Base-by-base conservation (phyloP, 2,797 vertebrate species). In the Microctenopoma steveboyesi region DNA sequence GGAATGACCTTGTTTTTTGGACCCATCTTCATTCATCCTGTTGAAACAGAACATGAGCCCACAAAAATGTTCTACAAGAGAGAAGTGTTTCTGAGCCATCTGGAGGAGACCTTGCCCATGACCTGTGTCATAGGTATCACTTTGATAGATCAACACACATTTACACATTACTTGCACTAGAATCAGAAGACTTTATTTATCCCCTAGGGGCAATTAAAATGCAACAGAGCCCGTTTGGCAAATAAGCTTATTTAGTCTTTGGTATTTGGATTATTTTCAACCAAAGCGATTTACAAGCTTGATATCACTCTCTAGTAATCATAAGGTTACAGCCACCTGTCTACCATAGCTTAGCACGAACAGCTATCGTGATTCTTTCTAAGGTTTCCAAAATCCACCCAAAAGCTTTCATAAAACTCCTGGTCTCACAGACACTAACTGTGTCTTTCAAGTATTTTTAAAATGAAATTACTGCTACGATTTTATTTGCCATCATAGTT, bases 61-160 rank as follows among this genome's bases (percentile, higher is more conserved):
- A 99, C 98, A 22, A 99, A 98, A 92, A 99, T 99, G 98, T 99
- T 99, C 89, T 99, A 99, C 90, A 98, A 97, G 90, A 96, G 95
- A 86, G 98, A 99, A 90, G 96, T 98, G 74, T 99, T 99, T 86
- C 92, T 99, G 79, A 99, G 97, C 92, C 96, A 95, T 68, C 79
- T 98, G 72, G 98, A 99, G 87, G 98, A 99, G 86, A 95, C 95
- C 25, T 95, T 96, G 76, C 95, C 97, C 0, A 95, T 99, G 94
- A 95, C 94, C 53, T 98, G 97, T 77, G 94, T 99, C 85, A 90
- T 95, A 81, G 97, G 98, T 99, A 84, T 10, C 25, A 13, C 47
- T 27, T 49, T 62, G 42, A 54, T 3, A 52, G 4, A 52, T 15
- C 4, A 72, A 25, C 3, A 14, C 59, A 3, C 56, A 0, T 53